These are phyloP conservation scores for Dendrocincla fuliginosa DNA, from an alignment of 2,797 vertebrate species.

Conservation along the genomic window DNA sequence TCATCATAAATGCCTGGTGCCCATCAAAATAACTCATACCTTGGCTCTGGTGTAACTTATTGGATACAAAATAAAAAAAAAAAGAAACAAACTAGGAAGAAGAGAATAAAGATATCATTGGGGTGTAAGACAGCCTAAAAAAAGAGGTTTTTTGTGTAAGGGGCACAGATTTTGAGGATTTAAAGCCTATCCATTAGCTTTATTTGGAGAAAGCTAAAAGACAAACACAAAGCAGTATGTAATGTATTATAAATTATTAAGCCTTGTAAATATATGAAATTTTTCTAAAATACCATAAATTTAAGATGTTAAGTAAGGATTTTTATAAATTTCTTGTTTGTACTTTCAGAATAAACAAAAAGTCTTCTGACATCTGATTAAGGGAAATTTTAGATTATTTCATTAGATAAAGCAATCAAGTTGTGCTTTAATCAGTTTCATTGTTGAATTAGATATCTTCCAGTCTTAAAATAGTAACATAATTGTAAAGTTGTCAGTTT, in stretches of 20 bases:
- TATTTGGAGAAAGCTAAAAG: neutral
- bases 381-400: neutral
- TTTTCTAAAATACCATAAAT: neutral
- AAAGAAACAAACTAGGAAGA: neutral
- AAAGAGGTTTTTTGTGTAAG: neutral
- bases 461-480: constrained; percentile 55
- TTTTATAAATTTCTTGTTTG: neutral
- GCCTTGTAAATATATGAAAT: neutral
- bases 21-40: neutral
- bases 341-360: neutral
- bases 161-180: neutral
- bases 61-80: neutral
- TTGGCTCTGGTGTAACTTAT: neutral
- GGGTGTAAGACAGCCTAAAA: neutral
- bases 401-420: neutral
- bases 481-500: constrained; percentile 64
- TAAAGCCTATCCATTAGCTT: neutral
- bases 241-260: neutral
- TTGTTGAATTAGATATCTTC: constrained; percentile 25
- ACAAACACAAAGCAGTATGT: neutral
- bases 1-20: neutral
- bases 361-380: neutral
- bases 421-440: constrained; percentile 27
- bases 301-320: neutral
- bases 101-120: neutral